phyloP scores from a whole-genome alignment of 2,888 invertebrate species.

The Hermaeophaga mercurialis region DNA sequence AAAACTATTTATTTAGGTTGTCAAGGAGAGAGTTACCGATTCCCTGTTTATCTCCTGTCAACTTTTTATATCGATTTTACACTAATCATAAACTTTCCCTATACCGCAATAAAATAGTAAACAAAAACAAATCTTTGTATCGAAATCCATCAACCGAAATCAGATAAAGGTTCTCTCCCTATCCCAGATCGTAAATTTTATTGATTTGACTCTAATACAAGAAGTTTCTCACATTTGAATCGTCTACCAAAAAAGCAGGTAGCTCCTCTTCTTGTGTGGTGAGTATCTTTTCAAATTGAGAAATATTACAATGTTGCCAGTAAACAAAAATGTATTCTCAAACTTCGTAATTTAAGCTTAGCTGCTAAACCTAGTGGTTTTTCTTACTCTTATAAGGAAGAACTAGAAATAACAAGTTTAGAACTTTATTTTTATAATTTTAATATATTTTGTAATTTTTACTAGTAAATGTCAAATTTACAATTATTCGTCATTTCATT shows the following conservation, averaged over 20 bases:
- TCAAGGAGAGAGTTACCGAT: no score
- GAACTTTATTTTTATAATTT: no score
- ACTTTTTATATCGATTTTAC: no score
- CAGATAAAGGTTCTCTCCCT: constrained; percentile 14
- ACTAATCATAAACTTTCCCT: constrained; percentile 1
- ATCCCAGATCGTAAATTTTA: constrained; percentile 24
- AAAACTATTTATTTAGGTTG: no score
- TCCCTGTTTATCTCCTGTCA: no score
- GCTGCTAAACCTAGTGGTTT: no score
- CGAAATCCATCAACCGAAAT: constrained; percentile 14
- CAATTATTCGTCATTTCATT: constrained; percentile 19
- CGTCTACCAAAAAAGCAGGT: constrained; percentile 28
- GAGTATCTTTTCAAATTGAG: constrained; percentile 19
- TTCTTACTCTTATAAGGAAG: no score
- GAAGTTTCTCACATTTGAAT: constrained; percentile 26
- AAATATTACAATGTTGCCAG: background rate
- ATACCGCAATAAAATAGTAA: constrained; percentile 13
- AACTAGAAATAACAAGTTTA: no score
- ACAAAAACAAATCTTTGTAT: constrained; percentile 21
- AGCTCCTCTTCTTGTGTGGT: constrained; percentile 35
- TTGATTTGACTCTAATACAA: constrained; percentile 27
- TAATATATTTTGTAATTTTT: no score
- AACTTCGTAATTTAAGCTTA: no score
- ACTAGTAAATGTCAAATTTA: no score
- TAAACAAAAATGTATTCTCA: no score